Percentiles rank a stretch among this genome's conserved stretches.
Evolutionary conservation across 2,797 vertebrate genomes (phyloP).

Genomic region (Leontopithecus rosalia): DNA sequence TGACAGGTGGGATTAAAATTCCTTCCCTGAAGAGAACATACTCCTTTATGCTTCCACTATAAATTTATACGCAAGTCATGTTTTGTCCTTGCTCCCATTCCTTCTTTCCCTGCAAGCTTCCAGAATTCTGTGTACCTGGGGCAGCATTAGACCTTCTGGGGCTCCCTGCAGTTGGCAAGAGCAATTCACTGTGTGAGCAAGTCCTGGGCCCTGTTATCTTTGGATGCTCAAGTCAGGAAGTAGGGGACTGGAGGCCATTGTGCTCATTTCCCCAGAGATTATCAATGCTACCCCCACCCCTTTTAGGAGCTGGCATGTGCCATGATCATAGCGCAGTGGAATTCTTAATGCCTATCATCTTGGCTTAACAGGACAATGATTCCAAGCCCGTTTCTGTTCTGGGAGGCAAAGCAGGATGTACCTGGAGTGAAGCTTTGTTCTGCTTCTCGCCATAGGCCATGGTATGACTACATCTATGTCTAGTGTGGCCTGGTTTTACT

Average conservation of each 20-base stretch:
- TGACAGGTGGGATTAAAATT: slow-evolving; percentile 19
- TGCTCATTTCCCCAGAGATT: not conserved
- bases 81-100: not conserved
- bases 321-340: too few species aligned
- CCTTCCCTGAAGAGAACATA: not conserved
- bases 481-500: not conserved
- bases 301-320: not conserved
- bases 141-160: not conserved
- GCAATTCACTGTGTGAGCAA: not conserved
- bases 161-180: not conserved
- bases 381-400: not conserved
- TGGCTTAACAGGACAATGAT: not conserved
- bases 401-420: not conserved
- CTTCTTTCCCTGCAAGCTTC: not conserved
- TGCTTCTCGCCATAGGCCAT: not conserved
- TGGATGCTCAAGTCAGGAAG: not conserved
- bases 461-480: rapidly evolving
- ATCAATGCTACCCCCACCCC: not conserved
- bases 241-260: too few species aligned
- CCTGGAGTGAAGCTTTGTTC: not conserved
- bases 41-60: not conserved
- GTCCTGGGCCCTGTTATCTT: not conserved
- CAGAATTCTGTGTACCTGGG: not conserved
- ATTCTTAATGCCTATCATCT: not conserved
- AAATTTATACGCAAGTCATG: not conserved